Base-by-base conservation (phyloP, 2,113 vertebrate genomes). In the Fulmarus glacialis region DNA sequence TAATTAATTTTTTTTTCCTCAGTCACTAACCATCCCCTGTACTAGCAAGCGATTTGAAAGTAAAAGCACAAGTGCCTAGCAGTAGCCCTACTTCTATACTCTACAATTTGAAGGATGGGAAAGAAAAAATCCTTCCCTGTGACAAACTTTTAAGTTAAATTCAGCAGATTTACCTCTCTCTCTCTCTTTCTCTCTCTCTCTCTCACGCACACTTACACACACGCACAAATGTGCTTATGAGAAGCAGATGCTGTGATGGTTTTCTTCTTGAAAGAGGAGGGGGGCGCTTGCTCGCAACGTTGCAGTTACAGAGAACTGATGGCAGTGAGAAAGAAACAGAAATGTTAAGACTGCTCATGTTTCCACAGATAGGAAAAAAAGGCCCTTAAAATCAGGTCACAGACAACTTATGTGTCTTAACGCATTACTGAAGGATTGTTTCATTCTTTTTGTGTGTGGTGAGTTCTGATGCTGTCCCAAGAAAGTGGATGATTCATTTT, bases 171-270 rank as follows among this genome's bases (percentile, higher is more conserved):
- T 97, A 84, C 72, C 96, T 66, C 70, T 64, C 40, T 70, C n/a
- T 60, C 34, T 42, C 5, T 32, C 29, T 58, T n/a, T n/a, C 38
- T 38, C 52, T 79, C 17, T 40, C 6, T 18, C 18, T 72, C 17
- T 40, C 6, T 18, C 82, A 78, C 23, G 26, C 93, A 93, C 60
- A 5, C 55, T 83, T 47, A 11, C 1, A 86, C 38, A 91, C 90
- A 92, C n/a, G 87, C 93, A 97, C 79, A 96, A 97, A 96, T 56
- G 96, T 92, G 78, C 94, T 98, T 98, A 98, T 98, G 96, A 93
- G 96, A 98, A 98, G 97, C 98, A 98, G 98, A 98, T 98, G 98
- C 92, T 93, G 92, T 78, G 72, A 77, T 67, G 90, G 50, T 90
- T 97, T 97, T 93, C 47, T 81, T 97, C 96, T 92, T 81, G 96